Conservation (phyloP, 1,140 invertebrate species). For the Euglossa dilemma region DNA sequence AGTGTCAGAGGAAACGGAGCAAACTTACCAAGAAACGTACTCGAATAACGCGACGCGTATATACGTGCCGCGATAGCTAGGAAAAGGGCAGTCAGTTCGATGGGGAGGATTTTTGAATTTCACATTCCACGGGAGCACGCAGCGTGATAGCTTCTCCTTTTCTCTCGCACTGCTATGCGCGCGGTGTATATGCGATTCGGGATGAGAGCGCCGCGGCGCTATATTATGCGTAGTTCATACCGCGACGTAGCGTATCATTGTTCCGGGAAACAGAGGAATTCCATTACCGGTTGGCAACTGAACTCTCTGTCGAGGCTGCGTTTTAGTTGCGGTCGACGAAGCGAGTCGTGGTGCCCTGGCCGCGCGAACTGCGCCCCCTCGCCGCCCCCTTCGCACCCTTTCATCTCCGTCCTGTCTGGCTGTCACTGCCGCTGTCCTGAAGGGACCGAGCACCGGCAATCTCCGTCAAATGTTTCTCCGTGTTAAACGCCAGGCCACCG, state of each 20-base stretch:
- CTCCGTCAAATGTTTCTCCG: conserved; percentile 61
- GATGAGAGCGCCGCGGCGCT: conserved; percentile 55
- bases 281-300: conserved; percentile 79
- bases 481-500: conserved; percentile 46
- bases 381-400: conserved; percentile 7
- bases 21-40: too few relatives aligned
- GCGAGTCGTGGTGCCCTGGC: conserved; percentile 62
- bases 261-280: conserved; percentile 80
- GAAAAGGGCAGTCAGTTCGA: conserved; percentile 17
- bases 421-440: conserved; percentile 42
- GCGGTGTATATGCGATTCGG: conserved; percentile 32
- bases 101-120: conserved; percentile 63
- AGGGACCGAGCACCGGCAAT: conserved; percentile 43
- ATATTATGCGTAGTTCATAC: conserved; percentile 79
- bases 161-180: conserved; percentile 20
- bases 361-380: conserved; percentile 32
- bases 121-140: conserved; percentile 55
- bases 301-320: conserved; percentile 73
- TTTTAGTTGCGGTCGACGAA: conserved; percentile 78
- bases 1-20: too few relatives aligned
- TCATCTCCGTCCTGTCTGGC: conserved; percentile 43
- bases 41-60: too few relatives aligned
- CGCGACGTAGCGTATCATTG: conserved; percentile 79
- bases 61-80: too few relatives aligned
- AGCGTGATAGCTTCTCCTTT: conserved; percentile 21